Percentiles rank a stretch among this genome's conserved stretches.
Conservation (phyloP, 2,113 vertebrate genomes). For the Jaculus jaculus region DNA sequence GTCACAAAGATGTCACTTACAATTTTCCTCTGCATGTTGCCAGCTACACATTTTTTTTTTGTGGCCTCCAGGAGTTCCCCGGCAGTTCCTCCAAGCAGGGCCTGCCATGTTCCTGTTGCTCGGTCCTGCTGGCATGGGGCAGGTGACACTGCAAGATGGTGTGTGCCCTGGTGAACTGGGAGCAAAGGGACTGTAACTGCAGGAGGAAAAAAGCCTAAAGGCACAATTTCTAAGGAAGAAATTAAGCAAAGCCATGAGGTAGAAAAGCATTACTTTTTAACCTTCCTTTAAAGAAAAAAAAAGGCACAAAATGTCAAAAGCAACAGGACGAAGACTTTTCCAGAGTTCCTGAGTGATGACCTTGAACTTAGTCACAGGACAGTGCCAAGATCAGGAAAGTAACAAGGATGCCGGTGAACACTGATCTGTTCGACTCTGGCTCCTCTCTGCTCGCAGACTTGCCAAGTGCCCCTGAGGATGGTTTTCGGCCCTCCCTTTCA, state of each 20-base stretch:
- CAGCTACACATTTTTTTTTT: neutral
- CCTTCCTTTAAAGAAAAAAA: slow-evolving; percentile 34
- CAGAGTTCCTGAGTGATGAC: neutral
- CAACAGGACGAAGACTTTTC: neutral
- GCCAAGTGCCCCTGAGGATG: neutral
- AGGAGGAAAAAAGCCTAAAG: neutral
- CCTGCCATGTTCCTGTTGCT: neutral
- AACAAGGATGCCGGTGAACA: no score
- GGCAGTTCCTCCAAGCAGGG: neutral
- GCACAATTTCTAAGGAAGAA: neutral
- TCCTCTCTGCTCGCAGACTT: no score
- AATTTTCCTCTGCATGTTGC: slow-evolving; percentile 3
- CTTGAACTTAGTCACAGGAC: neutral
- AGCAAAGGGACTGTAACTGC: neutral
- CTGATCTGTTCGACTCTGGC: neutral
- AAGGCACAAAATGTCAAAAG: neutral
- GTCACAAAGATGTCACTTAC: neutral
- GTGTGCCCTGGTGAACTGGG: neutral
- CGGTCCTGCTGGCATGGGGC: neutral
- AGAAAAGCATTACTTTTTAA: slow-evolving; percentile 17
- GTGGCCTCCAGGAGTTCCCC: neutral
- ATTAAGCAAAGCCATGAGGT: neutral
- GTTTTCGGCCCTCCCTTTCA: no score
- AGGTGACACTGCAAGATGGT: fast-evolving
- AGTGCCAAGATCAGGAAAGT: neutral